phyloP scores from a whole-genome alignment of 2,797 vertebrate species.

The Enteromius fasciolatus region DNA sequence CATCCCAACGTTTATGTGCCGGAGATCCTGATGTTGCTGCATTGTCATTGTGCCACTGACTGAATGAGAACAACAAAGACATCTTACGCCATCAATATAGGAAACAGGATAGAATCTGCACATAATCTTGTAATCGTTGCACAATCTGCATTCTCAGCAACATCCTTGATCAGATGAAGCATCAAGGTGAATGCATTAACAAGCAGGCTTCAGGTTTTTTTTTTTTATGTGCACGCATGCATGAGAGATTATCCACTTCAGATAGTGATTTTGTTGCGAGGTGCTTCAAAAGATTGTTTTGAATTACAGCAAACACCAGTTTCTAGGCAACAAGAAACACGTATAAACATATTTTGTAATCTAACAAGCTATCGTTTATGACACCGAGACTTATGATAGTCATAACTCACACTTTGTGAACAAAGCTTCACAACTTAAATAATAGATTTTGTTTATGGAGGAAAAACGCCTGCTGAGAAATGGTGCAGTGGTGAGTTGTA shows the following conservation, averaged over 20 bases:
- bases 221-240: not conserved
- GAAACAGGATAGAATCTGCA: constrained; percentile 25
- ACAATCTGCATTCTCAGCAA: constrained; percentile 32
- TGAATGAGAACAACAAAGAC: constrained; percentile 18
- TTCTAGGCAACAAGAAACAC: constrained; percentile 21
- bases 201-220: not conserved
- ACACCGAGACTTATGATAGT: constrained; percentile 21
- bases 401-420: constrained; percentile 33
- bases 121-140: constrained; percentile 10
- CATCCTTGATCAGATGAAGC: constrained; percentile 28
- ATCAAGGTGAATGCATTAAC: constrained; percentile 32
- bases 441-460: constrained; percentile 45
- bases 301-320: constrained; percentile 15
- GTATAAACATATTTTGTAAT: constrained; percentile 16
- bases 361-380: constrained; percentile 31
- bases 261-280: constrained; percentile 14
- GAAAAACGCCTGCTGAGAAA: constrained; percentile 26
- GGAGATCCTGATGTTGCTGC: constrained; percentile 2
- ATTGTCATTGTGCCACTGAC: not conserved
- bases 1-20: not conserved
- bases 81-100: not conserved
- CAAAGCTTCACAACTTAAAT: constrained; percentile 35
- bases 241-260: constrained; percentile 32
- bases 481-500: constrained; percentile 6
- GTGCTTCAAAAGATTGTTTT: constrained; percentile 26